Percentiles rank a stretch among this genome's conserved stretches.
Conservation (phyloP, 2,797 vertebrate genomes). For the Gymnoscopelus microlampas region DNA sequence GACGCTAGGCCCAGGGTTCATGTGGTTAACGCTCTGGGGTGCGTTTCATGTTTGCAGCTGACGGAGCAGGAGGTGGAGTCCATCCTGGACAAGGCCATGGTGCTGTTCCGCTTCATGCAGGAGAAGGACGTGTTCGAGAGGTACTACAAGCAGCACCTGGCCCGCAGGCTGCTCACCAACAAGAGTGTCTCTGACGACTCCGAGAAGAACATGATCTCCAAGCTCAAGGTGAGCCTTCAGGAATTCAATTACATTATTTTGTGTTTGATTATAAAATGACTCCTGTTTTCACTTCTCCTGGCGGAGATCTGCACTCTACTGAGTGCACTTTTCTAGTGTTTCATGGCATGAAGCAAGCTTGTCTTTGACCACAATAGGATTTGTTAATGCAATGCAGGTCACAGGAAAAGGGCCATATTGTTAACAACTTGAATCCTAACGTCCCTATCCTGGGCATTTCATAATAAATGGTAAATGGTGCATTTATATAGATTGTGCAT, state of each 20-base stretch:
- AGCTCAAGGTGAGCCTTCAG: constrained; percentile 88
- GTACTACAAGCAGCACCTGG: constrained; percentile 99
- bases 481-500: no score
- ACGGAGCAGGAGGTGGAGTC: constrained; percentile 96
- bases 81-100: constrained; percentile 99
- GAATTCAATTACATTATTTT: no score
- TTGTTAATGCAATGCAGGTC: background rate
- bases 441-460: no score
- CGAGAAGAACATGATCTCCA: constrained; percentile 99
- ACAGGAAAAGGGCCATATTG: background rate
- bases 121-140: constrained; percentile 99
- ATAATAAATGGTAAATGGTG: no score
- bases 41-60: constrained; percentile 55
- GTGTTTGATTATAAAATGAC: no score
- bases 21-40: no score
- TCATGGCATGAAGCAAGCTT: no score
- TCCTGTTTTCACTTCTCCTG: no score
- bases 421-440: no score
- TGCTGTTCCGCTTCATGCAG: constrained; percentile 99
- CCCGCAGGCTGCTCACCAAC: constrained; percentile 97
- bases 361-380: background rate
- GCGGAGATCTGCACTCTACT: no score
- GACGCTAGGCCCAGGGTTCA: no score
- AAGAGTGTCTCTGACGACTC: constrained; percentile 99
- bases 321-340: no score